A percentile compares a stretch with the other conserved stretches of the same genome.
phyloP scores from a whole-genome alignment of 2,888 invertebrate species.

The Ceratothoa steindachneri region DNA sequence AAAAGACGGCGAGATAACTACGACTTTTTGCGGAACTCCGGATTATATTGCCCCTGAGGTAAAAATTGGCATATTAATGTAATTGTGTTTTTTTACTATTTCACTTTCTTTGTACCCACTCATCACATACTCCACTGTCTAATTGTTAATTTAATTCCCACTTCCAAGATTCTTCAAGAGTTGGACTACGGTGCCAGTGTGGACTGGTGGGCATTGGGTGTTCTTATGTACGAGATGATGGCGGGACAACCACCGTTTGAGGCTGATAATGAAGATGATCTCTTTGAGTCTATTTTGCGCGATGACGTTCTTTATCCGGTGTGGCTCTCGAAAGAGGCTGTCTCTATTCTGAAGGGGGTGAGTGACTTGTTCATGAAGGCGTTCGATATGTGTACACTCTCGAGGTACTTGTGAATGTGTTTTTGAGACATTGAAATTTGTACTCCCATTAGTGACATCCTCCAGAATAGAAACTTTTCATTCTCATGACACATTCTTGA shows the following conservation, averaged over 20 bases:
- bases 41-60: conserved; percentile 98
- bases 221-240: conserved; percentile 99
- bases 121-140: too few relatives aligned
- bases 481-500: too few relatives aligned
- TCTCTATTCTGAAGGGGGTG: conserved; percentile 77
- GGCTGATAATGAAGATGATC: conserved; percentile 98
- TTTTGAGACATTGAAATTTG: too few relatives aligned
- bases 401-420: too few relatives aligned
- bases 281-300: conserved; percentile 96
- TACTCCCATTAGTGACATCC: too few relatives aligned
- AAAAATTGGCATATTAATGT: conserved; percentile 35
- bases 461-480: too few relatives aligned
- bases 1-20: conserved; percentile 79
- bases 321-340: conserved; percentile 87
- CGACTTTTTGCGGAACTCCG: conserved; percentile 98
- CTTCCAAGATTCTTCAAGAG: conserved; percentile 74
- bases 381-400: too few relatives aligned
- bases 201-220: conserved; percentile 88
- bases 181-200: conserved; percentile 61
- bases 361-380: conserved; percentile 35
- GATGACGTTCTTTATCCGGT: conserved; percentile 98
- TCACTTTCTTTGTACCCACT: not conserved
- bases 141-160: too few relatives aligned
- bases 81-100: not conserved
- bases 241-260: conserved; percentile 99